These are phyloP conservation scores for Nomia melanderi DNA, from an alignment of 1,140 invertebrate genomes.

Conservation along the genomic window DNA sequence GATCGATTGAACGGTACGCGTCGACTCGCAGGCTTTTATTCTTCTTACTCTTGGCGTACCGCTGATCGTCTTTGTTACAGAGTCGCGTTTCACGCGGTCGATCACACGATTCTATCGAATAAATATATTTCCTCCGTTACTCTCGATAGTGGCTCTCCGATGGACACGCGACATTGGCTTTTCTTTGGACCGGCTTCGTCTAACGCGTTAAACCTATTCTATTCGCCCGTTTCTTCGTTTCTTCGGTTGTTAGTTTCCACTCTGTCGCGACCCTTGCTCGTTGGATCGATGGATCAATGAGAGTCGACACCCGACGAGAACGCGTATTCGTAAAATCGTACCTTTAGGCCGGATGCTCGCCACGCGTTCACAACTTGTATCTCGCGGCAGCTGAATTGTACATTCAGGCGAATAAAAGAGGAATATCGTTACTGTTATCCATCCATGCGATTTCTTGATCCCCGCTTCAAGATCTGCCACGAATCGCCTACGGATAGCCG, in stretches of 20 bases:
- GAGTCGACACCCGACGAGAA: neutral
- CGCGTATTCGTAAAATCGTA: conserved; percentile 12
- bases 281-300: conserved; percentile 1
- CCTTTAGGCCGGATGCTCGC: neutral
- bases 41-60: too few species aligned
- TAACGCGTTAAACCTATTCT: neutral
- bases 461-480: too few species aligned
- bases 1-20: too few species aligned
- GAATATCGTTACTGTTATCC: conserved; percentile 27
- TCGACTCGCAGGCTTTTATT: too few species aligned
- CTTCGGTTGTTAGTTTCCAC: neutral
- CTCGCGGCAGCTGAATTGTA: conserved; percentile 21
- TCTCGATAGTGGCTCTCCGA: neutral
- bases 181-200: too few species aligned
- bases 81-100: too few species aligned
- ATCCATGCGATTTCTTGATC: neutral
- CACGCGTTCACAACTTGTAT: conserved; percentile 6
- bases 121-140: too few species aligned
- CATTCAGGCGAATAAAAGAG: conserved; percentile 32
- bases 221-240: too few species aligned
- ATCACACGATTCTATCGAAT: too few species aligned
- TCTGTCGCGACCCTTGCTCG: neutral
- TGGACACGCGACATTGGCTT: too few species aligned
- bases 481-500: too few species aligned
- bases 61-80: too few species aligned